Evolutionary conservation across 1,140 invertebrate species (phyloP), one percentile per base, ranked within the genome.

Genomic region (Drosophila neocordata): DNA sequence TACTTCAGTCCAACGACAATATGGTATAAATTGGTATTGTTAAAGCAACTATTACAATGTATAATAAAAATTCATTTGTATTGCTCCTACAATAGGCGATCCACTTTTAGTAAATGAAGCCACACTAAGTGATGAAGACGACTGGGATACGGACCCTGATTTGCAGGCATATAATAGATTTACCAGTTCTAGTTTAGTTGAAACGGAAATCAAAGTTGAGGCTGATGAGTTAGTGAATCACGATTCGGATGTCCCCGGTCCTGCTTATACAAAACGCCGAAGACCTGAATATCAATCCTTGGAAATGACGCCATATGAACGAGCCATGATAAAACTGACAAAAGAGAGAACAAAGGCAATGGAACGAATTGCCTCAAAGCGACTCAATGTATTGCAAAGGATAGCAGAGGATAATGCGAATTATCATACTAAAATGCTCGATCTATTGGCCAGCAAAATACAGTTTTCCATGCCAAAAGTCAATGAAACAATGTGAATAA

Each of bases 221-320:
- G 41, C 41, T 11, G 41, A 48, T 20, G 41, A 48, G 0, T 2
- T 38, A 2, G 12, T 38, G 3, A 7, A 38, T 18, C 41, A 48
- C 8, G 41, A 48, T 13, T 8, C 15, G 2, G 41, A 48, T 48
- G 1, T 11, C 0, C 4, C 41, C 13, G 13, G n/a, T 18, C 41
- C 41, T 3, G 3, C n/a, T 48, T 48, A 48, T 20, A 3, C 22
- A 1, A 34, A 34, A 56, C 9, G 8, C 3, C 5, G 31, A 15
- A 34, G 31, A 56, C 15, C 15, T 13, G 27, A 18, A 9, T 34
- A 35, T 56, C 53, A 34, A 15, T 15, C 24, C 9, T 12, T 15
- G 15, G 53, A 56, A 56, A 56, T 56, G 53, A 56, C 53, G 31
- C 53, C 53, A 56, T 56, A 56, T 27, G 53, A 56, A 9, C 53